Evolutionary conservation across 2,113 vertebrate species (phyloP).

Genomic region (Chaenocephalus aceratus): DNA sequence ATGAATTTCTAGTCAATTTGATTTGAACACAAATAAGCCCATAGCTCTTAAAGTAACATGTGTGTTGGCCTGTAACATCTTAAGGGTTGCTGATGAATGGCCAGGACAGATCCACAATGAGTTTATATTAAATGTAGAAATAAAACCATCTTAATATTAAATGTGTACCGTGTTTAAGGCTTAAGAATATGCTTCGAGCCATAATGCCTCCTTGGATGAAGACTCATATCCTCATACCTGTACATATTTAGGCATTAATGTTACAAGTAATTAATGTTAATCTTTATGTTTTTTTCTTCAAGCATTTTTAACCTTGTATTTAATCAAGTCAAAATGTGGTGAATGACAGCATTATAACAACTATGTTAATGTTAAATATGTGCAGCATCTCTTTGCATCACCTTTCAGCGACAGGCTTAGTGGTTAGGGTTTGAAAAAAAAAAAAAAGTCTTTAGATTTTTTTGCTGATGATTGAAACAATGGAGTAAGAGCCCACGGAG

Average conservation of each 20-base stretch:
- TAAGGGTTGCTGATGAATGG: not conserved
- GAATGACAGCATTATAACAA: too few relatives aligned
- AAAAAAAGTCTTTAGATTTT: not conserved
- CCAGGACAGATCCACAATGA: not conserved
- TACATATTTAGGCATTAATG: conserved; percentile 15
- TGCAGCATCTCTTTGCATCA: not conserved
- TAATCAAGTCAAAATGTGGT: not conserved
- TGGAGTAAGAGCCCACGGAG: not conserved
- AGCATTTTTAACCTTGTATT: not conserved
- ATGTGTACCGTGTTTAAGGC: not conserved
- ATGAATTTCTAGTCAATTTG: not conserved
- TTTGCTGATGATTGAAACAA: conserved; percentile 11
- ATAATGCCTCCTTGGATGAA: not conserved
- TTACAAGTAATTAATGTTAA: not conserved
- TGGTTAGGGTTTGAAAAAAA: not conserved
- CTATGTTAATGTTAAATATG: not conserved
- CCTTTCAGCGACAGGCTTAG: not conserved
- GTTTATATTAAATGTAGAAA: not conserved
- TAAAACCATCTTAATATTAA: not conserved
- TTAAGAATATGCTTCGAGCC: not conserved
- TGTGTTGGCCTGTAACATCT: not conserved
- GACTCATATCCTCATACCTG: not conserved
- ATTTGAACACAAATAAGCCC: not conserved
- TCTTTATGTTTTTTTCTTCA: not conserved
- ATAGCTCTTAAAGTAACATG: too few relatives aligned